These are phyloP conservation scores for Thaumetopoea pityocampa DNA, from an alignment of 1,140 invertebrate genomes.

Conservation along the genomic window DNA sequence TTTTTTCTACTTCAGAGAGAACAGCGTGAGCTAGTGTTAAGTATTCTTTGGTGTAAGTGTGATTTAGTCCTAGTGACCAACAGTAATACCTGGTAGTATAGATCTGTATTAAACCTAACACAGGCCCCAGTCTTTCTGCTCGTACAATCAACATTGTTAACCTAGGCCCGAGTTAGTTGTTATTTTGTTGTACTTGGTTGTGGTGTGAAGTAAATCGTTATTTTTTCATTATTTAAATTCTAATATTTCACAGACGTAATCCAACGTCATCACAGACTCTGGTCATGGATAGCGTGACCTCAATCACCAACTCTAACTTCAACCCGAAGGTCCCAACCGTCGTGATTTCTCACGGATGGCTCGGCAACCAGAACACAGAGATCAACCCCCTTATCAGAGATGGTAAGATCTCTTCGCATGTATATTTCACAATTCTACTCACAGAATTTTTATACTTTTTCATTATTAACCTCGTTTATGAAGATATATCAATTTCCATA, in stretches of 20 bases:
- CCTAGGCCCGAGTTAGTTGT: too few relatives aligned
- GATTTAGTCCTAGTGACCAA: too few relatives aligned
- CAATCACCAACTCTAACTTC: conserved; percentile 43
- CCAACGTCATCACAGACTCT: conserved; percentile 30
- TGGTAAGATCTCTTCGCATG: conserved; percentile 21
- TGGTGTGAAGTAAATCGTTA: too few relatives aligned
- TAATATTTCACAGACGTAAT: conserved; percentile 21
- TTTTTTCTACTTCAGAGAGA: too few relatives aligned
- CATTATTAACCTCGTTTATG: conserved; percentile 47
- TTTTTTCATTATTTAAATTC: conserved; percentile 4
- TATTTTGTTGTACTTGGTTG: too few relatives aligned
- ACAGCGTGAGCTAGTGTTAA: too few relatives aligned
- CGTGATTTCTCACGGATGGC: conserved; percentile 48
- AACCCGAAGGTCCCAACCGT: conserved; percentile 30
- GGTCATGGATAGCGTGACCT: conserved; percentile 31
- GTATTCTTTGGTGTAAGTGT: too few relatives aligned
- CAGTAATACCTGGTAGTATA: too few relatives aligned
- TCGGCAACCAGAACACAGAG: conserved; percentile 35
- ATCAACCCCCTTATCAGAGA: conserved; percentile 36
- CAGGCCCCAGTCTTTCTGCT: too few relatives aligned
- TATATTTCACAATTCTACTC: background rate
- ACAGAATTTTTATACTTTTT: background rate
- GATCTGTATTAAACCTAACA: too few relatives aligned
- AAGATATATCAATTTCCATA: conserved; percentile 93
- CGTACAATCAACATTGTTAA: too few relatives aligned